These are phyloP conservation scores for Xestia rhomboidea DNA, from an alignment of 2,888 invertebrate species.

Conservation along the genomic window DNA sequence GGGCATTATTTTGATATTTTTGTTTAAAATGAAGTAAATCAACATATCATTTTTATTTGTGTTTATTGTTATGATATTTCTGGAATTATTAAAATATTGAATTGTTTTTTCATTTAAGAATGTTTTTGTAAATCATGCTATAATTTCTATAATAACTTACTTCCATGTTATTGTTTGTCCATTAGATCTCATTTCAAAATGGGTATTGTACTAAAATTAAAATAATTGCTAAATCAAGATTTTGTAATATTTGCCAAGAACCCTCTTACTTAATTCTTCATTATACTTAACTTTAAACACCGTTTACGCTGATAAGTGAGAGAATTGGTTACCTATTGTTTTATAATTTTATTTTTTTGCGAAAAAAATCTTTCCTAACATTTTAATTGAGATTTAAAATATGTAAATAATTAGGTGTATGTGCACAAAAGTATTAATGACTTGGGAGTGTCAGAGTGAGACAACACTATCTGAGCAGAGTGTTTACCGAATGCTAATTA, in stretches of 20 bases:
- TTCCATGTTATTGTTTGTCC: neutral
- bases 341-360: neutral
- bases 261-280: no score
- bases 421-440: neutral
- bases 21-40: slow-evolving; percentile 17
- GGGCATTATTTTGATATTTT: slow-evolving; percentile 1
- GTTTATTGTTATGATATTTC: neutral
- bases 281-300: neutral
- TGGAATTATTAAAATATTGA: slow-evolving; percentile 9
- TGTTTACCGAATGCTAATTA: neutral
- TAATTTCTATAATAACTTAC: neutral
- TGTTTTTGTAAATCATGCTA: neutral
- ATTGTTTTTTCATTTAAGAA: neutral
- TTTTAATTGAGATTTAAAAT: neutral
- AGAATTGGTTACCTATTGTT: neutral
- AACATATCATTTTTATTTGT: slow-evolving; percentile 27
- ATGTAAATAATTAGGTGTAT: neutral
- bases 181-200: slow-evolving; percentile 22
- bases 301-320: neutral
- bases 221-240: slow-evolving; percentile 1
- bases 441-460: neutral
- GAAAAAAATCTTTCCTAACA: neutral
- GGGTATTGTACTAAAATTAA: neutral
- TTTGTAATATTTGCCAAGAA: neutral
- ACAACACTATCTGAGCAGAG: neutral